Evolutionary conservation across 2,888 invertebrate genomes (phyloP).

Genomic region (Leucoma salicis): DNA sequence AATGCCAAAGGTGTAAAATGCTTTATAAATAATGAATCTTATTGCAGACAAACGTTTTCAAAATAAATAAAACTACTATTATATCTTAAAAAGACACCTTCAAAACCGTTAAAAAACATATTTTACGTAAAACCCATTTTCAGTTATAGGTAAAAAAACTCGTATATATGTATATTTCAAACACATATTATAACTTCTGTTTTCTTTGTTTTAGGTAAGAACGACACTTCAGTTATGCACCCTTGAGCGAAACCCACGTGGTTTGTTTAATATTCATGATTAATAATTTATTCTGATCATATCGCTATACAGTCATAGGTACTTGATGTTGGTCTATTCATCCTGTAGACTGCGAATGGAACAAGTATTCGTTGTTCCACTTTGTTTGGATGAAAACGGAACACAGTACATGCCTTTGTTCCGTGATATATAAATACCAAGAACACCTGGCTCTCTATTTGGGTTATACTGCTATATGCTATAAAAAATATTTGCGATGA

Average conservation of each 20-base stretch:
- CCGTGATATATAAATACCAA: slow-evolving; percentile 13
- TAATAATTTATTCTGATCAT: slow-evolving; percentile 38
- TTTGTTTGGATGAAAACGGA: slow-evolving; percentile 36
- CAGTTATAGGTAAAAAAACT: slow-evolving; percentile 7
- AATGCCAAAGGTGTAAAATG: too few species aligned
- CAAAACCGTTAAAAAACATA: too few species aligned
- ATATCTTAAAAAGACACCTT: too few species aligned
- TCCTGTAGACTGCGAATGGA: slow-evolving; percentile 27
- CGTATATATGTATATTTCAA: not conserved
- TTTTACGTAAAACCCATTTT: slow-evolving; percentile 12
- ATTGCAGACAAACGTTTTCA: too few species aligned
- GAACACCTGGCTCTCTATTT: slow-evolving; percentile 22
- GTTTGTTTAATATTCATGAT: slow-evolving; percentile 49
- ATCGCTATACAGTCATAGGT: slow-evolving; percentile 19
- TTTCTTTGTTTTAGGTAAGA: slow-evolving; percentile 72
- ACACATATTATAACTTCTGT: slow-evolving; percentile 11
- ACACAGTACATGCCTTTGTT: slow-evolving; percentile 41
- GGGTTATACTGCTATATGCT: slow-evolving; percentile 8
- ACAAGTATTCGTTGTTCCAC: slow-evolving; percentile 36
- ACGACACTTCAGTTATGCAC: slow-evolving; percentile 10
- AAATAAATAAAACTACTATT: too few species aligned
- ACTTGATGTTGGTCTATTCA: slow-evolving; percentile 28
- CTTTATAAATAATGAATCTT: too few species aligned
- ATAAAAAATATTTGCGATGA: slow-evolving; percentile 1
- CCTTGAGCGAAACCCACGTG: slow-evolving; percentile 40